Conservation (phyloP, 2,888 invertebrate species). For the Leptopilina myrica region DNA sequence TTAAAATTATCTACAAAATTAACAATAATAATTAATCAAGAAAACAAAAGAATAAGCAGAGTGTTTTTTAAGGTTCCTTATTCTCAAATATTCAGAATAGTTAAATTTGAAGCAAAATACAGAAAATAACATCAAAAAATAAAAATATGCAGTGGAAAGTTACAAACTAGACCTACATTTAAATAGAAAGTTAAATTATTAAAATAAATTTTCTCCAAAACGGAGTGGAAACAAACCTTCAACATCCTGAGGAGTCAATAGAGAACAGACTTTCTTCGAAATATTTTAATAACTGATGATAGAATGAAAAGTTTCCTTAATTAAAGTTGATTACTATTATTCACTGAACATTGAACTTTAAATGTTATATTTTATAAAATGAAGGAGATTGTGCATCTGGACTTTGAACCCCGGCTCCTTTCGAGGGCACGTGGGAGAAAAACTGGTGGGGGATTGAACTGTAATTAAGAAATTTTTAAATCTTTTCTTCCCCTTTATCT, state of each 20-base stretch:
- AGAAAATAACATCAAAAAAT: background rate
- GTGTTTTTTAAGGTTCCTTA: too few relatives aligned
- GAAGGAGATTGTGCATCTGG: background rate
- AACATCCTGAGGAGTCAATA: background rate
- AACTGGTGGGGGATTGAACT: too few relatives aligned
- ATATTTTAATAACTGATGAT: background rate
- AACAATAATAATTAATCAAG: background rate
- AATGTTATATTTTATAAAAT: background rate
- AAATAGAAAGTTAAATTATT: slow-evolving; percentile 5
- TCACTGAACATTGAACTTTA: slow-evolving; percentile 11
- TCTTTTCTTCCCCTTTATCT: too few relatives aligned
- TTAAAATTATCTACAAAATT: background rate
- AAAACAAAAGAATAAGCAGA: background rate
- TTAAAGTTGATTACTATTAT: background rate
- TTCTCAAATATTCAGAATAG: background rate
- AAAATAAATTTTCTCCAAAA: background rate
- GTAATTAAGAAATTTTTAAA: too few relatives aligned
- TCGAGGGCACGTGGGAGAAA: too few relatives aligned
- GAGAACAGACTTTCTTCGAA: background rate
- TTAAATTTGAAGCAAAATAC: background rate
- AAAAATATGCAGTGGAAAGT: background rate
- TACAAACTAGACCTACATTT: background rate
- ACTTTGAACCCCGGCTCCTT: background rate
- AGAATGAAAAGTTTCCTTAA: background rate
- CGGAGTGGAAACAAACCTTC: background rate